Evolutionary conservation across 2,113 vertebrate genomes (phyloP).

Genomic region (Hipposideros armiger): DNA sequence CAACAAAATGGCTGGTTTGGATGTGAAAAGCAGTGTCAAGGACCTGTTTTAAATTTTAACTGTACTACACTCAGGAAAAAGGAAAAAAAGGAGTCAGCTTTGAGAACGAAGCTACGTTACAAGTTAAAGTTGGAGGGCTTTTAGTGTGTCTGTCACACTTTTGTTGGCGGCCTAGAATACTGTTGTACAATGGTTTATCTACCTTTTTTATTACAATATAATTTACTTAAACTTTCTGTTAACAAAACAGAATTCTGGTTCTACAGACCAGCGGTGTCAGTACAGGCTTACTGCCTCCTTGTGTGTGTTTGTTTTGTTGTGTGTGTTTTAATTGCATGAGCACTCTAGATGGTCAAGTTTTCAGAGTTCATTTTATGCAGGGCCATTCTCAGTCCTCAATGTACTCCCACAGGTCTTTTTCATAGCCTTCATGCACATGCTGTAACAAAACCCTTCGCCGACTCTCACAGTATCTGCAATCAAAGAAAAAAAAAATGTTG

Average conservation of each 20-base stretch:
- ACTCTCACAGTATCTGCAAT: slow-evolving; percentile 99
- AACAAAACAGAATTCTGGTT: slow-evolving; percentile 95
- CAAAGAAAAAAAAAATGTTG: slow-evolving; percentile 55
- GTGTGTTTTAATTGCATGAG: slow-evolving; percentile 93
- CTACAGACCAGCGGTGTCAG: slow-evolving; percentile 92
- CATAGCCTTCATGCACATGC: slow-evolving; percentile 99
- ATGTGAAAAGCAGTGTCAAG: slow-evolving; percentile 96
- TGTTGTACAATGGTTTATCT: slow-evolving; percentile 97
- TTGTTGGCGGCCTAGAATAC: slow-evolving; percentile 97
- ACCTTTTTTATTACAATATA: slow-evolving; percentile 99
- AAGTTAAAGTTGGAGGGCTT: slow-evolving; percentile 93
- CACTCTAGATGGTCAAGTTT: slow-evolving; percentile 95
- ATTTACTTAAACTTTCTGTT: slow-evolving; percentile 97
- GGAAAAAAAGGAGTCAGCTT: slow-evolving; percentile 88
- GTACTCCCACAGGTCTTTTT: slow-evolving; percentile 99
- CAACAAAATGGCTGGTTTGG: slow-evolving; percentile 93
- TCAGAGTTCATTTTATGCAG: slow-evolving; percentile 94
- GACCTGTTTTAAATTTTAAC: slow-evolving; percentile 89
- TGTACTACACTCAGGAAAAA: slow-evolving; percentile 91
- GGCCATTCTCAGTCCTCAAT: slow-evolving; percentile 97
- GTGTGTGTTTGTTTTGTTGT: slow-evolving; percentile 87
- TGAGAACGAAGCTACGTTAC: slow-evolving; percentile 95
- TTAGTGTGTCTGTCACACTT: slow-evolving; percentile 92
- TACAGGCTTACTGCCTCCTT: slow-evolving; percentile 87
- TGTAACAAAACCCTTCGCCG: slow-evolving; percentile 98